phyloP scores from a whole-genome alignment of 1,140 invertebrate species.

The Drosophila persimilis region DNA sequence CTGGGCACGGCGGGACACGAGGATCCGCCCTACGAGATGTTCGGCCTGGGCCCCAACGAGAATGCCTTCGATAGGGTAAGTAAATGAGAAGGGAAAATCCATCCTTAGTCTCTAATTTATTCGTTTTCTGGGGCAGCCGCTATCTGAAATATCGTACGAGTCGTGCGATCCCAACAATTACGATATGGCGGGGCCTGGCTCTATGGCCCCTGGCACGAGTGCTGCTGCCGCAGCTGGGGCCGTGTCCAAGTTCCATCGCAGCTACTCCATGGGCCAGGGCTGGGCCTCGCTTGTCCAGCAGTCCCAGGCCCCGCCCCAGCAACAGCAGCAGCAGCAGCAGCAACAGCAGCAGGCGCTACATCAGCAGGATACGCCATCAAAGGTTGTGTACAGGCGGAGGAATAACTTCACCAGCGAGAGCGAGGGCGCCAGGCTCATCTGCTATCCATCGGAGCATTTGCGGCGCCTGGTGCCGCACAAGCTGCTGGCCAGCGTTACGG shows the following conservation, averaged over 20 bases:
- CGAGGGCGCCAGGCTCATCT: conserved; percentile 89
- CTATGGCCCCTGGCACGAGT: conserved; percentile 36
- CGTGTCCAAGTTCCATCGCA: conserved; percentile 81
- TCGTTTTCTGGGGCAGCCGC: conserved; percentile 42
- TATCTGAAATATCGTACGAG: conserved; percentile 81
- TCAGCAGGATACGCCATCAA: conserved; percentile 51
- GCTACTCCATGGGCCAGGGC: conserved; percentile 82
- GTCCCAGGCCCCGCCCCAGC: conserved; percentile 8
- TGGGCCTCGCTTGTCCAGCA: conserved; percentile 69
- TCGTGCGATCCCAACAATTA: conserved; percentile 78
- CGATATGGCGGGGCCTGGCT: conserved; percentile 54
- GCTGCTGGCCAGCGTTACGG: conserved; percentile 65
- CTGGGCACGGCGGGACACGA: conserved; percentile 86
- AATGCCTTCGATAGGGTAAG: conserved; percentile 74
- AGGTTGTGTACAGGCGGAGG: conserved; percentile 74
- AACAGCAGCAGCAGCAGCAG: conserved; percentile 29
- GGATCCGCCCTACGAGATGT: conserved; percentile 83
- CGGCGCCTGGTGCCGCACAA: conserved; percentile 86
- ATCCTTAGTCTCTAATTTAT: no score
- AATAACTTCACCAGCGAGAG: conserved; percentile 80
- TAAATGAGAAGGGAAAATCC: background rate
- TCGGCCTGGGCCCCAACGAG: conserved; percentile 67
- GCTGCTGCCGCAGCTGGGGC: conserved; percentile 21
- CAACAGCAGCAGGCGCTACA: conserved; percentile 22
- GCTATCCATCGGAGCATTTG: conserved; percentile 91